Percentiles rank a stretch among this genome's conserved stretches.
These are phyloP conservation scores for Serripes groenlandicus DNA, from an alignment of 2,888 invertebrate genomes.

Conservation along the genomic window DNA sequence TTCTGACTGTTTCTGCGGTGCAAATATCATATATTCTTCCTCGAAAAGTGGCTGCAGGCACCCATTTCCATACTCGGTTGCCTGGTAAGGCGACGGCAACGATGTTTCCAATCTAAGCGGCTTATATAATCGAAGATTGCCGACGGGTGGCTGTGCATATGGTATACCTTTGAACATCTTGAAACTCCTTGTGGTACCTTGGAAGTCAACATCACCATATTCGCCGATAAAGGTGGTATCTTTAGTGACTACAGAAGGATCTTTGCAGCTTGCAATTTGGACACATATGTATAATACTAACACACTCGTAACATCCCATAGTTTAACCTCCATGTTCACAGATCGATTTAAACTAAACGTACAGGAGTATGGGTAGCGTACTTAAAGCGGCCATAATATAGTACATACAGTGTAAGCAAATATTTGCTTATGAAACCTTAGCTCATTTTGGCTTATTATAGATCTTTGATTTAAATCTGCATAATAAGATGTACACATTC, in stretches of 20 bases:
- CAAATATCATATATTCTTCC: background rate
- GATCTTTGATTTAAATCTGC: too few species aligned
- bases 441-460: too few species aligned
- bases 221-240: background rate
- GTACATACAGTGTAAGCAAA: too few species aligned
- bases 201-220: conserved; percentile 6
- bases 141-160: background rate
- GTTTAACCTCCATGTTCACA: too few species aligned
- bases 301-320: too few species aligned
- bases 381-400: too few species aligned
- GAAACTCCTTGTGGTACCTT: background rate
- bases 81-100: background rate
- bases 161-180: conserved; percentile 6
- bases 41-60: background rate
- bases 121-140: background rate
- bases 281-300: too few species aligned
- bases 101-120: background rate
- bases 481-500: too few species aligned
- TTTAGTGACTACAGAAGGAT: background rate
- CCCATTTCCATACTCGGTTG: background rate
- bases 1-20: background rate
- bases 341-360: too few species aligned
- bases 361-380: too few species aligned
- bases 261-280: too few species aligned
- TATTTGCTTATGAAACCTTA: too few species aligned